A percentile compares a stretch with the other conserved stretches of the same genome.
Evolutionary conservation across 2,888 invertebrate species (phyloP).

Genomic region (Entomobrya proxima): DNA sequence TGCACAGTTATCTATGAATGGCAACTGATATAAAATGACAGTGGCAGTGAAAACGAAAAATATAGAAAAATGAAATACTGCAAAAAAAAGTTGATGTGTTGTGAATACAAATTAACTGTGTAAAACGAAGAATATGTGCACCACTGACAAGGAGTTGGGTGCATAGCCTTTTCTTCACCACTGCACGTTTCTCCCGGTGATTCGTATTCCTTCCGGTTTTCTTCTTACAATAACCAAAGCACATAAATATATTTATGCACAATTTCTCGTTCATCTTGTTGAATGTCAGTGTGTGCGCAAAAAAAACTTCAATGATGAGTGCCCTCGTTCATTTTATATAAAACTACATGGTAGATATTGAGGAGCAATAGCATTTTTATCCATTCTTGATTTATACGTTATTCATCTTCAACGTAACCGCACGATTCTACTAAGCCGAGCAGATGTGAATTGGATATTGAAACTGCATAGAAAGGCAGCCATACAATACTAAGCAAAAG

Average conservation of each 20-base stretch:
- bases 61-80: slow-evolving; percentile 54
- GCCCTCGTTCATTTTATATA: background rate
- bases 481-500: background rate
- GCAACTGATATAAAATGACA: slow-evolving; percentile 2
- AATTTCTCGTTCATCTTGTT: no score
- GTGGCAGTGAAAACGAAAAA: slow-evolving; percentile 45
- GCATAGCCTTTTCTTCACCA: no score
- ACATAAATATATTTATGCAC: no score
- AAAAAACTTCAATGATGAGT: background rate
- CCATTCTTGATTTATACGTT: slow-evolving; percentile 35
- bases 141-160: background rate
- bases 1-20: background rate
- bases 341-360: slow-evolving; percentile 5
- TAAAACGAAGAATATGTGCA: background rate
- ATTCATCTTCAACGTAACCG: background rate
- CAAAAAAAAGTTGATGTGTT: slow-evolving; percentile 7
- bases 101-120: slow-evolving; percentile 46
- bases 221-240: background rate
- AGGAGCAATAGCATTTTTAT: slow-evolving; percentile 14
- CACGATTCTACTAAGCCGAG: background rate
- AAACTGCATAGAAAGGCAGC: background rate
- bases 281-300: background rate
- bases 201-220: background rate
- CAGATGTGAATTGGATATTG: background rate
- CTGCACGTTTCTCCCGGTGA: background rate